Conservation (phyloP, 1,140 invertebrate genomes). For the Leptinotarsa texana region DNA sequence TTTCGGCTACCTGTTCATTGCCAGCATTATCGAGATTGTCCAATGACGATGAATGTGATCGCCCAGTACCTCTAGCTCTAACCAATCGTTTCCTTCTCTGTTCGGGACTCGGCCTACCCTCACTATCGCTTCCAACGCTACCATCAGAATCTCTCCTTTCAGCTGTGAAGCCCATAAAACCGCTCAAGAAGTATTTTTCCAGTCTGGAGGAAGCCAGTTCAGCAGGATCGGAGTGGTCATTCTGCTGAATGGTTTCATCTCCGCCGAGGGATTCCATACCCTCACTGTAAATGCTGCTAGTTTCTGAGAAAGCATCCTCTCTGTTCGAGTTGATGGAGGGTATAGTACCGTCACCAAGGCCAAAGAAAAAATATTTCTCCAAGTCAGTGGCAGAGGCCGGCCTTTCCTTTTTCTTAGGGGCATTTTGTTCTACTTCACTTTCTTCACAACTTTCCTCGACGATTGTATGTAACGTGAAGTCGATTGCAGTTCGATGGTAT, state of each 20-base stretch:
- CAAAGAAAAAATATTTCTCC: conserved; percentile 91
- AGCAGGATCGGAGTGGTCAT: conserved; percentile 64
- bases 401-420: conserved; percentile 61
- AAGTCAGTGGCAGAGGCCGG: conserved; percentile 78
- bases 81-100: conserved; percentile 79
- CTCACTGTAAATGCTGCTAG: conserved; percentile 85
- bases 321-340: conserved; percentile 56
- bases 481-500: conserved; percentile 78
- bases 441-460: conserved; percentile 93
- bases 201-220: conserved; percentile 81
- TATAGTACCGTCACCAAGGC: conserved; percentile 71
- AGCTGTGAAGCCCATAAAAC: conserved; percentile 79
- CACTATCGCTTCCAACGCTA: conserved; percentile 82
- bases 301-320: conserved; percentile 81
- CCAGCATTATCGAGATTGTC: conserved; percentile 69
- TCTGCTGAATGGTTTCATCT: conserved; percentile 55
- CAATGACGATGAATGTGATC: conserved; percentile 77
- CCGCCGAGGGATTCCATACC: conserved; percentile 70
- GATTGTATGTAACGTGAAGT: conserved; percentile 91
- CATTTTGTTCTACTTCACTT: conserved; percentile 73
- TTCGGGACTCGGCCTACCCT: conserved; percentile 83
- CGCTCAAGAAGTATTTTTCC: conserved; percentile 88
- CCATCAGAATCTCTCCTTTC: conserved; percentile 78
- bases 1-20: conserved; percentile 58
- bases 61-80: conserved; percentile 75